Conservation (phyloP, 2,797 vertebrate species). For the Coregonus suidteri region DNA sequence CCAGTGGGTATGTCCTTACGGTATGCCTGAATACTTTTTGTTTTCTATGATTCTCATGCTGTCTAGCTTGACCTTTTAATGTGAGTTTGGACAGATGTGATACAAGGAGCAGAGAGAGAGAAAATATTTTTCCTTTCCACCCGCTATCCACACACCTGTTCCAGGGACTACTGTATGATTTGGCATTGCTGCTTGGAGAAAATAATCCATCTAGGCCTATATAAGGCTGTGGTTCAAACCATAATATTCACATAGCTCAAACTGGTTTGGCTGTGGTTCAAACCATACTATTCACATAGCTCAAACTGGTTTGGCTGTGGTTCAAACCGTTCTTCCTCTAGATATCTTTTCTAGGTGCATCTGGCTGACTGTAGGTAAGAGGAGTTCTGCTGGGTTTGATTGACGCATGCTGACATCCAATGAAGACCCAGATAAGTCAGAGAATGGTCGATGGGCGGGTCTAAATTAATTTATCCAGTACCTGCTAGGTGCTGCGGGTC, state of each 20-base stretch:
- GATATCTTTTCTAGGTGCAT: constrained; percentile 42
- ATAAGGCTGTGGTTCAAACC: background rate
- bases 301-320: background rate
- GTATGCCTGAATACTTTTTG: background rate
- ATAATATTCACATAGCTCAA: background rate
- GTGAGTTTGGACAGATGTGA: background rate
- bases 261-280: constrained; percentile 8
- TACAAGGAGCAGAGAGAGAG: background rate
- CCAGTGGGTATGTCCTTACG: too few relatives aligned
- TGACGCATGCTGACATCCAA: background rate
- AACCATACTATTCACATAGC: constrained; percentile 19
- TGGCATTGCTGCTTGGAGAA: background rate
- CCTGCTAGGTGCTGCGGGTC: constrained; percentile 12
- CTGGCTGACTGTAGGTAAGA: constrained; percentile 30
- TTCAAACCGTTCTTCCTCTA: constrained; percentile 42
- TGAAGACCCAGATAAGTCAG: background rate
- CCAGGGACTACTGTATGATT: background rate
- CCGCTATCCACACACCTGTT: background rate
- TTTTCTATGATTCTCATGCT: background rate
- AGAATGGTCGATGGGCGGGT: background rate
- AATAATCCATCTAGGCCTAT: background rate
- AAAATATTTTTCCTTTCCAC: background rate
- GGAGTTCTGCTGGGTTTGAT: constrained; percentile 21
- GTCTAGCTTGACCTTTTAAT: background rate
- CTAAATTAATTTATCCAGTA: background rate